Evolutionary conservation across 2,113 vertebrate genomes (phyloP), one percentile per base, ranked within the genome.

Genomic region (Tetrao urogallus): DNA sequence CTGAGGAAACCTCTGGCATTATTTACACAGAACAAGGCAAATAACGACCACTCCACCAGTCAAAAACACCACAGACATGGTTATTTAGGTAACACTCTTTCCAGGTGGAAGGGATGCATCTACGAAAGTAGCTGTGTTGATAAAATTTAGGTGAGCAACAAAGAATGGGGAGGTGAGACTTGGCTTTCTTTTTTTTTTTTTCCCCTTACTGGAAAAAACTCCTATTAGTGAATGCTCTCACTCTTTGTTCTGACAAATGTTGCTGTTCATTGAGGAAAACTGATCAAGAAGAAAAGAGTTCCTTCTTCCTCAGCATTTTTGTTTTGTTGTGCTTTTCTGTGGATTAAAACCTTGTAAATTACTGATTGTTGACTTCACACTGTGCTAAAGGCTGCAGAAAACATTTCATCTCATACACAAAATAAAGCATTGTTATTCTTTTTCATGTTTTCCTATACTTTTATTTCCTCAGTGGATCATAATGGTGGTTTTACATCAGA

Each of bases 101-200:
- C 20, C 60, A 40, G 11, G 28, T 13, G 28, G 20, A 42, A 48
- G 28, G 27, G 21, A 52, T 27, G 28, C 30, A 42, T 64, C 40
- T 30, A 40, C 36, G 54, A 30, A 43, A 60, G 11, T 18, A n/a
- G 2, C 11, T 38, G 8, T 38, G 28, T 8, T 57, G 6, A 28
- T 34, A n/a, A 90, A 48, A 84, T 25, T 6, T 11, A 52, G 8
- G 27, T 67, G 13, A 74, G 6, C 24, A 90, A 27, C 4, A 47
- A 54, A 88, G 10, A 84, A 67, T 11, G 1, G 66, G 24, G 25
- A 78, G 36, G 10, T 50, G 32, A 64, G 12, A 83, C 2, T 3
- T 54, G 42, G 42, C 48, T 70, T 47, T 11, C 0, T 10, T 48
- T 50, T 0, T 16, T 72, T 71, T 50, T 57, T 24, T 10, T 38